Base-by-base conservation (phyloP, 2,888 invertebrate genomes). In the Corythucha ciliata region DNA sequence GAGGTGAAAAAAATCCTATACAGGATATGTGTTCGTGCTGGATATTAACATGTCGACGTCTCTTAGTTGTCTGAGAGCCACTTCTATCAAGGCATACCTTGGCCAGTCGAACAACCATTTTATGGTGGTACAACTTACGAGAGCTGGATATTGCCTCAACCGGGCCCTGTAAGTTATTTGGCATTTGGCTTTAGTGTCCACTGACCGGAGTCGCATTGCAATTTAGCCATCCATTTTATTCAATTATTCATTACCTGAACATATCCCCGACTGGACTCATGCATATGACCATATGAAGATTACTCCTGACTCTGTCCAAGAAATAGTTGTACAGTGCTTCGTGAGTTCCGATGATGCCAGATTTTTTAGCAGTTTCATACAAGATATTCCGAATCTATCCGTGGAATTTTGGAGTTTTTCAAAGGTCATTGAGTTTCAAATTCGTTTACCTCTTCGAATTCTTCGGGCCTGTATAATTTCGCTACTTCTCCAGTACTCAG, bases 91-190 rank as follows among this genome's bases (percentile, higher is more conserved):
- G 27, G 91, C 90, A 65, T 87, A 84, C 54, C 79, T 77, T 1
- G 91, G 89, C 91, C 91, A 92, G 63, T 85, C 82, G 63, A 80
- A 75, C 70, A 90, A 88, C 89, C 89, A 91, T 68, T 91, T 87
- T 20, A 89, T 87, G 0, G 89, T 88, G 1, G 88, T 86, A 58
- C 83, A 81, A 70, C 88, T 90, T 36, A 91, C 81, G 51, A 92
- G 70, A 0, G 88, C 83, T 1, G 92, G 91, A 69, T 88, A 92
- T 67, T 88, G 88, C 8, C 90, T 78, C 60, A 91, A 77, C 50
- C 87, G 79, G 63, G 83, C 81, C 63, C 87, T 80, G 61, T 14
- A 53, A 57, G 22, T 8, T 12, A 14, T 36, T 12, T 36, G 8
- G 8, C 16, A 14, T 36, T 41, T 26, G 22, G 10, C 8, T 7